Evolutionary conservation across 53 echinoderm and acorn worm species (phyloP).

Genomic region (Arbacia lixula): DNA sequence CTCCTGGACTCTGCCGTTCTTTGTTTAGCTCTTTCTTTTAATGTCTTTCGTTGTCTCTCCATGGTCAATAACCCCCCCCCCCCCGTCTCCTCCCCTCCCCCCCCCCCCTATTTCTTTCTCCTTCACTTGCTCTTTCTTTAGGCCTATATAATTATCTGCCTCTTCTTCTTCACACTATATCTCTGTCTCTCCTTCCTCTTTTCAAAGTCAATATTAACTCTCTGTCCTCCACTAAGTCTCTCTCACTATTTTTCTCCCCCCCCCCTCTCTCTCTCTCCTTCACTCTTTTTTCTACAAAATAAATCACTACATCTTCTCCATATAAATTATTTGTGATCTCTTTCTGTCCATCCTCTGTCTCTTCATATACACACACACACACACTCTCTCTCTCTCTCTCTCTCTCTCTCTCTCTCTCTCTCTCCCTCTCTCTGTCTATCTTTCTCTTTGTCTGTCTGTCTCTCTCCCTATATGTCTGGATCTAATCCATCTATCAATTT

Average conservation of each 20-base stretch:
- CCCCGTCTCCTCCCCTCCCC: neutral
- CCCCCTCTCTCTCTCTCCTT: neutral
- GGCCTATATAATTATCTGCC: neutral
- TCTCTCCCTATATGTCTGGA: neutral
- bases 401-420: neutral
- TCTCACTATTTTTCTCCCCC: neutral
- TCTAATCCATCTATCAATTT: neutral
- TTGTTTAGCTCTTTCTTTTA: no score
- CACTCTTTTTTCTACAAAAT: neutral
- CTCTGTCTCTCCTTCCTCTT: neutral
- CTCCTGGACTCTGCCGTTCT: no score
- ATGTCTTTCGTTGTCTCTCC: no score
- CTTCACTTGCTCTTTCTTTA: neutral
- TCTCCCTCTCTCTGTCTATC: neutral
- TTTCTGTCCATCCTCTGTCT: no score
- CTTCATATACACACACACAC: no score
- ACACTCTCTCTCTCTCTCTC: neutral
- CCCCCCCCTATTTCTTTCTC: no score
- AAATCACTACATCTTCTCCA: no score
- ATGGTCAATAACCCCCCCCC: no score
- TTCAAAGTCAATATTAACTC: neutral
- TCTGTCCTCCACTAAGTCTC: no score
- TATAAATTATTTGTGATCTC: no score
- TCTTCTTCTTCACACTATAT: neutral
- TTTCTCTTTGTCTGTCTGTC: neutral